Evolutionary conservation across 2,888 invertebrate genomes (phyloP).

Genomic region (Lithophane leautieri): DNA sequence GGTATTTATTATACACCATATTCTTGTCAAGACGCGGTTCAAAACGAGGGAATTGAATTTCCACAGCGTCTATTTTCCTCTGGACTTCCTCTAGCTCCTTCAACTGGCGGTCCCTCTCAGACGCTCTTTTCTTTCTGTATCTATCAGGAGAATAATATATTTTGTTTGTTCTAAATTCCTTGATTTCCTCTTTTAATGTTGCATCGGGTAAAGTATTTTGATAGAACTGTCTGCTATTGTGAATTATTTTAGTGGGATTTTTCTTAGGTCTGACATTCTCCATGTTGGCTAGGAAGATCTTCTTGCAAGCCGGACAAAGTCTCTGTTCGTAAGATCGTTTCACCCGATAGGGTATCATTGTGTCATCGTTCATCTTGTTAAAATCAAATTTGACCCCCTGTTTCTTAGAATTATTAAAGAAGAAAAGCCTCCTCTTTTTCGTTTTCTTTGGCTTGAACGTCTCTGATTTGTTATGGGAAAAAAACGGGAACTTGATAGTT

Average conservation of each 20-base stretch:
- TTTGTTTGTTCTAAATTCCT: conserved; percentile 33
- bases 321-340: conserved; percentile 65
- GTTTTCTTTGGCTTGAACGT: conserved; percentile 67
- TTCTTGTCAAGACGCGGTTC: neutral
- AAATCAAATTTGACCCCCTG: conserved; percentile 3
- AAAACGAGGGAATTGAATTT: conserved; percentile 47
- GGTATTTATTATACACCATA: neutral
- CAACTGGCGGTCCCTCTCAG: conserved; percentile 63
- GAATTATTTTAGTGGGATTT: conserved; percentile 48
- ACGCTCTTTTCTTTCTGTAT: conserved; percentile 58
- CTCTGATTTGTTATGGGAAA: conserved; percentile 79
- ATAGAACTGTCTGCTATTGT: conserved; percentile 69
- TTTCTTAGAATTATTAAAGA: conserved; percentile 64
- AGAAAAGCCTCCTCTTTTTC: conserved; percentile 75
- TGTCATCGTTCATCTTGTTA: conserved; percentile 26
- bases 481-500: conserved; percentile 82
- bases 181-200: conserved; percentile 35
- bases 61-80: conserved; percentile 68
- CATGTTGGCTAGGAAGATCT: conserved; percentile 47
- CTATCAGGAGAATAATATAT: neutral
- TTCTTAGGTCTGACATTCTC: conserved; percentile 40
- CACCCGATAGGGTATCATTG: conserved; percentile 31
- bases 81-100: conserved; percentile 73
- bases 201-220: conserved; percentile 43
- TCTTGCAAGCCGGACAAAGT: conserved; percentile 67